Evolutionary conservation across 2,797 vertebrate genomes (phyloP), one percentile per base, ranked within the genome.

Genomic region (Melanitta fusca): DNA sequence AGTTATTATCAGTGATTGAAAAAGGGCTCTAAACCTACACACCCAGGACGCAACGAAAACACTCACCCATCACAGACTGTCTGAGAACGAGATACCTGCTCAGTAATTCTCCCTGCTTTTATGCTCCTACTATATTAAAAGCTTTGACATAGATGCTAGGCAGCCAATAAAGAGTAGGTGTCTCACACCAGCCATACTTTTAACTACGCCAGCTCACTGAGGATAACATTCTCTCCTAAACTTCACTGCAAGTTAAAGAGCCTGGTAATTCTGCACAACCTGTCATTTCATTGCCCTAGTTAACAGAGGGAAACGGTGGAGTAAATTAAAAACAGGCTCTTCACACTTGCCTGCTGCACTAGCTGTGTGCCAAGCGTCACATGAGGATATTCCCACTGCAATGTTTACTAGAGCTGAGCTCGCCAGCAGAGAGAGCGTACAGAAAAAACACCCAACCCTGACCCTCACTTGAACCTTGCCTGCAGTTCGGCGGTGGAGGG

Each of bases 391-490:
- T 91, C 66, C 70, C 77, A 72, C 21, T 12, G 30, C 60, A 32
- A 9, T 2, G 6, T 81, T 85, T 68, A 43, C 38, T n/a, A 39
- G 45, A 54, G 54, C 13, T 41, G 36, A 83, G 39, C 25, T n/a
- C 77, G 17, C 21, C 81, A 64, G 25, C 0, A n/a, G 34, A 65
- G 41, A 72, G 36, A 80, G 36, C 4, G 13, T 0, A 1, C 25
- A 64, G 69, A 11, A 62, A 58, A 86, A 87, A 53, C 57, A 95
- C n/a, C 20, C 38, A 53, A 36, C 10, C 17, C 41, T 89, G 78
- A 91, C 81, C 58, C 54, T 25, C 25, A 51, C 53, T 36, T 86
- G 90, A 94, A 93, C 64, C 30, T 90, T 66, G 47, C 17, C 58
- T 51, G 39, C 20, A 65, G 53, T 1, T 10, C 28, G 18, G 16